phyloP scores from a whole-genome alignment of 1,140 invertebrate species.

The Manduca sexta region DNA sequence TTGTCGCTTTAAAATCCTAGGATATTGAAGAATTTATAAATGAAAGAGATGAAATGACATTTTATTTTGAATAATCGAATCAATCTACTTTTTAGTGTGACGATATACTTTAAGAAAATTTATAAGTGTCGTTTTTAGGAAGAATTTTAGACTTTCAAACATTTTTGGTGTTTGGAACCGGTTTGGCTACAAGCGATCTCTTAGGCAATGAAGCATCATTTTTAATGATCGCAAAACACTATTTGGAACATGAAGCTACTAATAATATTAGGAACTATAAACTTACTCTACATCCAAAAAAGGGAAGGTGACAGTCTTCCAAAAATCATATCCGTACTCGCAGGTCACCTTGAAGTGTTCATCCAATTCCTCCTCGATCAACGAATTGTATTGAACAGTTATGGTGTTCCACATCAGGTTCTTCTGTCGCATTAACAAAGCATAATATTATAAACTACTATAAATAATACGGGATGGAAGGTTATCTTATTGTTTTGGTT shows the following conservation, averaged over 20 bases:
- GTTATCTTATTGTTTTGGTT: too few relatives aligned
- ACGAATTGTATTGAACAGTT: slow-evolving; percentile 93
- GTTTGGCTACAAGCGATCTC: background rate
- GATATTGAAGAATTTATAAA: too few relatives aligned
- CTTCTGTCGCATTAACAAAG: slow-evolving; percentile 75
- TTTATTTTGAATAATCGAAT: too few relatives aligned
- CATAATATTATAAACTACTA: background rate
- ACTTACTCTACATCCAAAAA: slow-evolving; percentile 96
- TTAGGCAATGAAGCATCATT: background rate
- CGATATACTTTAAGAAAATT: too few relatives aligned
- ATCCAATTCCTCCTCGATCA: slow-evolving; percentile 95
- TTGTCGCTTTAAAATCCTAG: too few relatives aligned
- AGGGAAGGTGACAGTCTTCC: slow-evolving; percentile 96
- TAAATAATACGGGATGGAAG: too few relatives aligned
- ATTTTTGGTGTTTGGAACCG: background rate
- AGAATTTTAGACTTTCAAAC: background rate
- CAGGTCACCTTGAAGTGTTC: slow-evolving; percentile 97
- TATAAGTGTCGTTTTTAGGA: background rate
- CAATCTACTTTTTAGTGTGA: too few relatives aligned
- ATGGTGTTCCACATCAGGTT: slow-evolving; percentile 98
- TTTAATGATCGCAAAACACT: background rate
- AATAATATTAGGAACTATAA: too few relatives aligned
- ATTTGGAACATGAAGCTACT: too few relatives aligned
- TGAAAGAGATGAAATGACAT: too few relatives aligned
- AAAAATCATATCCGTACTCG: slow-evolving; percentile 96